Percentiles rank a stretch among this genome's conserved stretches.
phyloP scores from a whole-genome alignment of 2,113 vertebrate species.

The Puntigrus tetrazona region DNA sequence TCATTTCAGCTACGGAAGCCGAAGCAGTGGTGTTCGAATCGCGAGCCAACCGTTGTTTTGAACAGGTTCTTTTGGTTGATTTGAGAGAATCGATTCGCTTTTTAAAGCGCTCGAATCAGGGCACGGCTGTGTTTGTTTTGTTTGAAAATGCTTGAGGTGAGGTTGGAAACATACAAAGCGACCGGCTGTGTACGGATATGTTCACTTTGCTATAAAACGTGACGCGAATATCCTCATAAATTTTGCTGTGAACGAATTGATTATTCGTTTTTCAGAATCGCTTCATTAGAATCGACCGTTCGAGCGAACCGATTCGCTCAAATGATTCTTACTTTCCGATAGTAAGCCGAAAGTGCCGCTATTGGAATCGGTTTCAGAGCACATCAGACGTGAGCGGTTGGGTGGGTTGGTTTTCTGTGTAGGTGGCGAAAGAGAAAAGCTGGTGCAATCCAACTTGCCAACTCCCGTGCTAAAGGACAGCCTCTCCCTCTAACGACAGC shows the following conservation, averaged over 20 bases:
- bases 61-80: slow-evolving; percentile 13
- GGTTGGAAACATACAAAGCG: neutral
- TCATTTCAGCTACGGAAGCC: slow-evolving; percentile 59
- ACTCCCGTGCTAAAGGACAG: neutral
- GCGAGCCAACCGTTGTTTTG: neutral
- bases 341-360: neutral
- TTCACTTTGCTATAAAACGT: neutral
- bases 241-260: neutral
- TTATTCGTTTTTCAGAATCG: neutral
- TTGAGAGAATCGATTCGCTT: neutral
- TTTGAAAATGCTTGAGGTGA: neutral
- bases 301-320: neutral
- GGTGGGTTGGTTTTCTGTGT: slow-evolving; percentile 18
- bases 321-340: neutral
- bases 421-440: slow-evolving; percentile 24
- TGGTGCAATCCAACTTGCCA: slow-evolving; percentile 30
- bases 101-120: neutral
- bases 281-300: neutral
- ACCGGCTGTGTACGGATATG: neutral
- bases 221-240: neutral
- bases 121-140: neutral
- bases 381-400: neutral
- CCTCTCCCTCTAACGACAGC: slow-evolving; percentile 3
- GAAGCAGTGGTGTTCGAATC: slow-evolving; percentile 9
- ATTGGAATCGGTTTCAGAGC: neutral